These are phyloP conservation scores for Squalus acanthias DNA, from an alignment of 2,797 vertebrate species.

Conservation along the genomic window DNA sequence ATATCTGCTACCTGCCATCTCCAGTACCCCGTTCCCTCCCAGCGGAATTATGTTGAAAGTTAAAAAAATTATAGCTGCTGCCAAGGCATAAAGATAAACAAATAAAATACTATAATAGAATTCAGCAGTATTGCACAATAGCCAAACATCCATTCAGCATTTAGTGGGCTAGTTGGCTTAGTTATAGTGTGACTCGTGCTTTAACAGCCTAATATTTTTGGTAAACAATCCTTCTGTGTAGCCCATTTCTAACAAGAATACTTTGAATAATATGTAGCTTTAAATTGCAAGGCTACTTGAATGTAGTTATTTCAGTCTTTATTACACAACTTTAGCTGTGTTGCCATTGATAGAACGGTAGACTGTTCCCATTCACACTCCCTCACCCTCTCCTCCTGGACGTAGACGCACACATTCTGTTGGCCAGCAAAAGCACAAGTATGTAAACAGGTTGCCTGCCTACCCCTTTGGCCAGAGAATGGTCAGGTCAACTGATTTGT, in stretches of 20 bases:
- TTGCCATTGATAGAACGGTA: neutral
- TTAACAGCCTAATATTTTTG: neutral
- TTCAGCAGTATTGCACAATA: neutral
- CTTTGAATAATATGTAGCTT: neutral
- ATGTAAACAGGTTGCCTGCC: neutral
- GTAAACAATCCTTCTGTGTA: neutral
- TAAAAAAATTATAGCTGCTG: neutral
- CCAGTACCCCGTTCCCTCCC: neutral
- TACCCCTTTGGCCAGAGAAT: neutral
- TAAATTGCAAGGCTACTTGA: neutral
- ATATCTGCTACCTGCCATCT: neutral
- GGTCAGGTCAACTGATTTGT: neutral
- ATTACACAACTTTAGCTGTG: neutral
- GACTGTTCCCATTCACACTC: neutral
- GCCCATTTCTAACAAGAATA: neutral
- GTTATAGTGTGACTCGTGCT: neutral
- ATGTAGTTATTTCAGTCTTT: neutral
- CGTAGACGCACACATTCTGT: neutral
- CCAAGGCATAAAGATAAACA: too few relatives aligned
- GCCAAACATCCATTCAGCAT: neutral
- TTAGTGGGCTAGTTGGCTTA: neutral
- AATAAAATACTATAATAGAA: neutral
- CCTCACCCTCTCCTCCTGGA: neutral
- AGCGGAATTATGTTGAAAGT: neutral
- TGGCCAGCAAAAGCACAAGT: neutral